Percentiles rank a stretch among this genome's conserved stretches.
phyloP scores from a whole-genome alignment of 2,113 vertebrate species.

The Grallaria varia region DNA sequence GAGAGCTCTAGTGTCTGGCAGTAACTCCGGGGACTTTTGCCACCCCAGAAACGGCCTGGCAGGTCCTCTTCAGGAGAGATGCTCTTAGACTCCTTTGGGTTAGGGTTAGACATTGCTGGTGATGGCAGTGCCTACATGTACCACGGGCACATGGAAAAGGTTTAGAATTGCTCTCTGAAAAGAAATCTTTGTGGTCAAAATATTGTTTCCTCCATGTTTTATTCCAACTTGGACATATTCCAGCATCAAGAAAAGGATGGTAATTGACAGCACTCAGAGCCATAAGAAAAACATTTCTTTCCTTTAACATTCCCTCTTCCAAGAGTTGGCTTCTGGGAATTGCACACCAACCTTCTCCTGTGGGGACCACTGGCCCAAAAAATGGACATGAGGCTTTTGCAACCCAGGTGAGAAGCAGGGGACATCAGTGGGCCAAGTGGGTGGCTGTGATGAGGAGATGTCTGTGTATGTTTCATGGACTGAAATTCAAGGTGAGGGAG shows the following conservation, averaged over 20 bases:
- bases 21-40: not conserved
- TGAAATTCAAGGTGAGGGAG: not conserved
- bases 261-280: not conserved
- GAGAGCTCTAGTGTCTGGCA: not conserved
- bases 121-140: not conserved
- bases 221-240: not conserved
- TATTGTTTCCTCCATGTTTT: not conserved
- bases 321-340: not conserved
- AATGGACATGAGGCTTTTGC: not conserved
- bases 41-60: not conserved
- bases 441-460: not conserved
- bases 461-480: not conserved
- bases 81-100: not conserved
- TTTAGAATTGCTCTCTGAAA: not conserved
- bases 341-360: not conserved
- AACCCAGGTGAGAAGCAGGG: not conserved
- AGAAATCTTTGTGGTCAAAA: not conserved
- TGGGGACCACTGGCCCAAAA: not conserved
- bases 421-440: rapidly evolving
- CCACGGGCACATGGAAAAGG: rapidly evolving
- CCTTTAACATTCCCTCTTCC: not conserved
- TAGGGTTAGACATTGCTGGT: not conserved
- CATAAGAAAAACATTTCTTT: not conserved
- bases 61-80: not conserved
- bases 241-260: not conserved